Base-by-base conservation (phyloP, 2,888 invertebrate species). In the Epiperipatus broadwayi region DNA sequence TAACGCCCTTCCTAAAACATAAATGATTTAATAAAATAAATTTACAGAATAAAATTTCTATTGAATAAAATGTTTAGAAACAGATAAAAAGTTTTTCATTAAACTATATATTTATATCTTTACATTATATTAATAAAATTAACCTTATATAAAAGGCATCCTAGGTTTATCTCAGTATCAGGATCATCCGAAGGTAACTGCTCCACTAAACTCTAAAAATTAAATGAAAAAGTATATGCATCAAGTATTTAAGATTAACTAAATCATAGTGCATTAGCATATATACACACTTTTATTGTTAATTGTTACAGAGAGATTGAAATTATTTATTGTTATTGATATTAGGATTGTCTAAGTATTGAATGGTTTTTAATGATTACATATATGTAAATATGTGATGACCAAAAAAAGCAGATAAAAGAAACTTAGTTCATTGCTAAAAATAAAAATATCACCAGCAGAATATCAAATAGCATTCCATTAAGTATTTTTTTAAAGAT, bases 151-250 rank as follows among this genome's bases (percentile, higher is more conserved):
- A 91, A 64, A 19, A 97, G 65, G 59, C 95, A 95, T 2, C 87
- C 95, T 39, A 87, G 71, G 60, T 97, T 95, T 21, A 93, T 78
- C 51, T 91, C 80, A 32, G 84, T 85, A 50, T 93, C 91, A 0
- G 84, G 72, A 57, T 91, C 91, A 56, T 87, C 85, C 18, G 14
- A 15, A 2, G 79, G 71, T 51, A 84, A 80, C 46, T 81, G 78
- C 53, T 91, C 87, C 0, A 95, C 75, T 8, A 91, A 66, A 53
- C 76, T 75, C 64, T 65, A 46, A 28, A 51, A 44, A 21, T 21
- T 22, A 18, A 35, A 35, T 33, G 3, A 2, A 21, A 39, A 21
- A 35, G 31, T 18, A 39, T 12, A 16, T 14, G n/a, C n/a, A n/a
- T n/a, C n/a, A n/a, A n/a, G 10, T 2, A 14, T 19, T 35, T 12